A percentile compares a stretch with the other conserved stretches of the same genome.
Conservation (phyloP, 2,113 vertebrate genomes). For the Nannospalax galili region DNA sequence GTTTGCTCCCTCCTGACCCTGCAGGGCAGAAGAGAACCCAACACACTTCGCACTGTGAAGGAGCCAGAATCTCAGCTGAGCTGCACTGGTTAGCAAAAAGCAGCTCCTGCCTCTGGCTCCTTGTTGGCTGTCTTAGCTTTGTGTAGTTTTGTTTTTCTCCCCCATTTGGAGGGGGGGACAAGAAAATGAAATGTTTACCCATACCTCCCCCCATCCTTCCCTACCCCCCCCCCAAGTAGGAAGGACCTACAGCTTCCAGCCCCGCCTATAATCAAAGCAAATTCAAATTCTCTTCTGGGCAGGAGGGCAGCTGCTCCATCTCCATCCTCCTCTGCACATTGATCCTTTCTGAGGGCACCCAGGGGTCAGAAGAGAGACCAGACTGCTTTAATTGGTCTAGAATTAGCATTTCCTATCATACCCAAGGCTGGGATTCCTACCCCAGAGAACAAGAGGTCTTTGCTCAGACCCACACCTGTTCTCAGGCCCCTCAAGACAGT, state of each 20-base stretch:
- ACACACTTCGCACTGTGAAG: neutral
- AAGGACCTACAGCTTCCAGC: neutral
- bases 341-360: constrained; percentile 51
- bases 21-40: neutral
- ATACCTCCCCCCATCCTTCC: neutral
- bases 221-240: neutral
- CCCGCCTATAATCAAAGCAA: constrained; percentile 14
- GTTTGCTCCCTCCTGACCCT: neutral
- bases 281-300: constrained; percentile 58
- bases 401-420: constrained; percentile 53
- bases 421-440: neutral
- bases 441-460: neutral
- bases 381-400: constrained; percentile 33
- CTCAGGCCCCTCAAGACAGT: neutral
- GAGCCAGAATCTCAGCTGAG: neutral
- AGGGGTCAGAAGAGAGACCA: constrained; percentile 35
- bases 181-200: neutral
- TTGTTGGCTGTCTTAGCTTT: neutral
- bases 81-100: neutral
- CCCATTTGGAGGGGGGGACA: neutral
- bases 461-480: neutral
- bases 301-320: neutral
- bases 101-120: neutral
- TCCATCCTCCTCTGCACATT: neutral
- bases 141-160: neutral